phyloP scores from a whole-genome alignment of 2,888 invertebrate genomes.

The Odiellus spinosus region DNA sequence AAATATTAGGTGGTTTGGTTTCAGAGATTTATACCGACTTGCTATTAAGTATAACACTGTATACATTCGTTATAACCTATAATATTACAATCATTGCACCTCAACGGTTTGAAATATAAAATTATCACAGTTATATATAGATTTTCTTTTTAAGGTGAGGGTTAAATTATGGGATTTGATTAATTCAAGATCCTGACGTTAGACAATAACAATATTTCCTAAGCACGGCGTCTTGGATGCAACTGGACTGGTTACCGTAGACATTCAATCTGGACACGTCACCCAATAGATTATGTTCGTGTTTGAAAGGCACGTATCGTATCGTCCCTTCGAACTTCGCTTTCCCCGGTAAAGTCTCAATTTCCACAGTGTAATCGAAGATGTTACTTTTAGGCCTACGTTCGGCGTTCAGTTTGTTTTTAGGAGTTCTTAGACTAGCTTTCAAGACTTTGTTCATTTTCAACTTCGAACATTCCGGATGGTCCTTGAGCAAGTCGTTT shows the following conservation, averaged over 20 bases:
- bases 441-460: constrained; percentile 2
- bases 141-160: too few species aligned
- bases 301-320: constrained; percentile 23
- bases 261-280: constrained; percentile 36
- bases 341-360: constrained; percentile 47
- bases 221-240: constrained; percentile 25
- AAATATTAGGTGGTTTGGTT: too few species aligned
- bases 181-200: too few species aligned
- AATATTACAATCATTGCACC: too few species aligned
- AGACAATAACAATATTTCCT: constrained; percentile 31
- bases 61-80: too few species aligned
- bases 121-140: too few species aligned
- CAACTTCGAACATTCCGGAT: constrained; percentile 5
- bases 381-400: constrained; percentile 2
- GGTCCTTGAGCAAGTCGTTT: constrained; percentile 5
- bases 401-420: not conserved
- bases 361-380: constrained; percentile 42
- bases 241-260: constrained; percentile 30
- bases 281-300: constrained; percentile 39
- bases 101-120: too few species aligned
- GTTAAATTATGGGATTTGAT: too few species aligned
- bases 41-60: too few species aligned
- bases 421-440: constrained; percentile 6
- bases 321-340: constrained; percentile 67
- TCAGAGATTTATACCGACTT: too few species aligned